These are phyloP conservation scores for Euura saliciscinereae DNA, from an alignment of 1,140 invertebrate species.

Conservation along the genomic window DNA sequence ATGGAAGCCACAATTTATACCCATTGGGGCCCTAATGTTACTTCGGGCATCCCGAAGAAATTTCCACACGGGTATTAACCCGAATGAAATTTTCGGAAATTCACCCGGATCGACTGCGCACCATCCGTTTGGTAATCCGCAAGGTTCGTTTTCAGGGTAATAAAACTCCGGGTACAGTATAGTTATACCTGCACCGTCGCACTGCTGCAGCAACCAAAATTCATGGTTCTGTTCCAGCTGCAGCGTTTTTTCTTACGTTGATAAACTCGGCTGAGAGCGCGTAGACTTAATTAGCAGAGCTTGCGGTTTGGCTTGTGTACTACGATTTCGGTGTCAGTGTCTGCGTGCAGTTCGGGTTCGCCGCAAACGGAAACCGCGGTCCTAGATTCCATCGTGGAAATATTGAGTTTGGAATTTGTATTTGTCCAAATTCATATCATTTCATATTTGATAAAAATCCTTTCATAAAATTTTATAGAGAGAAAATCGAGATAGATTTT, in stretches of 20 bases:
- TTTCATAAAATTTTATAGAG: no score
- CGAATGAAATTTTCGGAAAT: not conserved
- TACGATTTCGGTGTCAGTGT: not conserved
- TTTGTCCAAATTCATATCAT: no score
- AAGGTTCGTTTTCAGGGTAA: no score
- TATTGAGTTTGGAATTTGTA: no score
- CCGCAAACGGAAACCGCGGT: not conserved
- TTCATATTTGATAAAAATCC: no score
- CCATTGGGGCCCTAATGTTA: no score
- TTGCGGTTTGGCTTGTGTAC: not conserved
- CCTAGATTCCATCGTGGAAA: no score
- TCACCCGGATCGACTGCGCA: not conserved
- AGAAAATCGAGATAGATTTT: no score
- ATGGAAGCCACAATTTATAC: no score
- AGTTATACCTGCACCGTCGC: not conserved
- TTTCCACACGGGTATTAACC: no score
- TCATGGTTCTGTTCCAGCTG: not conserved
- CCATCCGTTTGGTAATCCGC: not conserved
- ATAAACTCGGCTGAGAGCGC: not conserved
- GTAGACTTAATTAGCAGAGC: constrained; percentile 4
- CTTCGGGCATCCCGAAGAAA: no score
- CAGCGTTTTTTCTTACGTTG: no score
- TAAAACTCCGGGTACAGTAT: not conserved
- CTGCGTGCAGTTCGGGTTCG: not conserved
- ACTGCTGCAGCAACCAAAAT: not conserved